phyloP scores from a whole-genome alignment of 2,888 invertebrate species.

The Drosophila formosana region DNA sequence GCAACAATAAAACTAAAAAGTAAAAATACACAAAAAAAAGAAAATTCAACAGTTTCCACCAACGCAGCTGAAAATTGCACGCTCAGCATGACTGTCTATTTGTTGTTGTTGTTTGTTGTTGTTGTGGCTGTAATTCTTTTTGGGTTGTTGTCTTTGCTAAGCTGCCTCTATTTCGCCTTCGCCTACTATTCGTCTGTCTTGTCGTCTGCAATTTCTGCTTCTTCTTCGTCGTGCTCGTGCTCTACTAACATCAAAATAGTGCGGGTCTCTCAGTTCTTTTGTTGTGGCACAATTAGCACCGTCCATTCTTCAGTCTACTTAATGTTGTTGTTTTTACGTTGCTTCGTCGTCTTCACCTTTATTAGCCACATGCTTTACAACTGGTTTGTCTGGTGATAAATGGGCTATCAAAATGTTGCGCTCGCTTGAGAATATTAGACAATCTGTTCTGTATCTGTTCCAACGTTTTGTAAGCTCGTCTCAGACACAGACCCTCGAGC shows the following conservation, averaged over 20 bases:
- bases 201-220: not conserved
- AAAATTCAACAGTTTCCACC: conserved; percentile 42
- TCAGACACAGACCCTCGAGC: conserved; percentile 6
- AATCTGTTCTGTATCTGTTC: conserved; percentile 39
- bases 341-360: conserved; percentile 5
- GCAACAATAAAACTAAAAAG: conserved; percentile 24
- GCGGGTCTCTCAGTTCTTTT: conserved; percentile 44
- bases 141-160: conserved; percentile 40
- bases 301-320: conserved; percentile 58
- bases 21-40: conserved; percentile 8
- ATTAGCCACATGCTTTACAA: conserved; percentile 45
- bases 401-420: conserved; percentile 67
- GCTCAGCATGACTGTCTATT: conserved; percentile 42
- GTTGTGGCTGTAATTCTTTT: conserved; percentile 12
- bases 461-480: conserved; percentile 36
- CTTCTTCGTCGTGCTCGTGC: conserved; percentile 34
- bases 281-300: conserved; percentile 69
- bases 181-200: not conserved
- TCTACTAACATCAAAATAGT: conserved; percentile 60
- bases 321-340: conserved; percentile 39
- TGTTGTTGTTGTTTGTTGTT: conserved; percentile 5
- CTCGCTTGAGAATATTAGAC: conserved; percentile 44
- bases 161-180: conserved; percentile 30
- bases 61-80: conserved; percentile 47
- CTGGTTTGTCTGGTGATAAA: conserved; percentile 52